These are phyloP conservation scores for Meteorus sp. DNA, from an alignment of 1,140 invertebrate species.

Conservation along the genomic window DNA sequence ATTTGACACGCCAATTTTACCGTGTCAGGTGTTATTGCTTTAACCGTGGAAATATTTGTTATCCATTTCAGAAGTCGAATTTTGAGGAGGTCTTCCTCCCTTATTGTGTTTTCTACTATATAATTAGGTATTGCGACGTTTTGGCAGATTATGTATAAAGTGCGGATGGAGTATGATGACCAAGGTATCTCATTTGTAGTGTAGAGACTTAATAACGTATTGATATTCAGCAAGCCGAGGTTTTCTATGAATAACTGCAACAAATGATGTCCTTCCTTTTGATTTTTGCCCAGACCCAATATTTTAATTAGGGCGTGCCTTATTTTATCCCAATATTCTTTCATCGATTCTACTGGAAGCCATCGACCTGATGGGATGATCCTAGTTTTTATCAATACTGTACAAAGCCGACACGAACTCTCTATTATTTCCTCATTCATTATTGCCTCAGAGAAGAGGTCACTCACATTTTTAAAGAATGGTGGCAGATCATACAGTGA, in stretches of 20 bases:
- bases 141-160: conserved; percentile 43
- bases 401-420: conserved; percentile 47
- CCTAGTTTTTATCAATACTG: conserved; percentile 45
- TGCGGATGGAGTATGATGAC: conserved; percentile 47
- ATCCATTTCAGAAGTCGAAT: conserved; percentile 38
- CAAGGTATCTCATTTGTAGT: conserved; percentile 47
- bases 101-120: conserved; percentile 19
- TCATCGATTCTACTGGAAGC: conserved; percentile 29
- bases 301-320: conserved; percentile 49
- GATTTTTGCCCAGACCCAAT: conserved; percentile 47
- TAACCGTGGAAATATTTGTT: conserved; percentile 30
- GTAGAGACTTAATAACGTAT: conserved; percentile 49
- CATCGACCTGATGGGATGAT: conserved; percentile 24
- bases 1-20: conserved; percentile 36
- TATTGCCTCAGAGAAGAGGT: conserved; percentile 42
- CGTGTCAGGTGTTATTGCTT: conserved; percentile 19
- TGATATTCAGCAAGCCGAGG: conserved; percentile 42
- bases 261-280: conserved; percentile 47
- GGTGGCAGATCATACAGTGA: conserved; percentile 41
- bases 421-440: conserved; percentile 46
- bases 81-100: conserved; percentile 33
- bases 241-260: conserved; percentile 46
- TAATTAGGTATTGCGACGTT: conserved; percentile 33
- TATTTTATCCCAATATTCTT: conserved; percentile 50
- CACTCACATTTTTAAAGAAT: conserved; percentile 47